Conservation (phyloP, 2,113 vertebrate species). For the Bagarius yarrelli region DNA sequence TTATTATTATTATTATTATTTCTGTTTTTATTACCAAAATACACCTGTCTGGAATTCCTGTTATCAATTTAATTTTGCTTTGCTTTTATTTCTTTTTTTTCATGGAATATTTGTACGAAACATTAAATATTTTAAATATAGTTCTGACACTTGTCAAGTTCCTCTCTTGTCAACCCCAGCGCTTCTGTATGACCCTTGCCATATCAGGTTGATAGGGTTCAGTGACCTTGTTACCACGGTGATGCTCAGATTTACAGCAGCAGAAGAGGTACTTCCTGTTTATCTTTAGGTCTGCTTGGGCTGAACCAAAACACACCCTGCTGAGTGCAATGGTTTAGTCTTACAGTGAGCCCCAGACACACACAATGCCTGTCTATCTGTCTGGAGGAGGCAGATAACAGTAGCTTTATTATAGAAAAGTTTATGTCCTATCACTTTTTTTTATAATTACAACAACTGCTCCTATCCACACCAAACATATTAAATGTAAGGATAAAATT, state of each 20-base stretch:
- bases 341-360: slow-evolving; percentile 30
- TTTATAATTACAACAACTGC: background rate
- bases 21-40: no score
- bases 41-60: no score
- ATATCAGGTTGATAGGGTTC: slow-evolving; percentile 40
- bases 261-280: slow-evolving; percentile 41
- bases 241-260: slow-evolving; percentile 42
- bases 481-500: background rate
- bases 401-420: slow-evolving; percentile 13
- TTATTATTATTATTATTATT: no score
- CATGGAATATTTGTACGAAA: no score
- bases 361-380: background rate
- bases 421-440: background rate
- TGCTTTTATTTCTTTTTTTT: no score
- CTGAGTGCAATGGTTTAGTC: slow-evolving; percentile 44
- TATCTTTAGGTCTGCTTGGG: slow-evolving; percentile 44
- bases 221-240: slow-evolving; percentile 27
- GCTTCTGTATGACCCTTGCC: slow-evolving; percentile 28
- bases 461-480: background rate
- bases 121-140: no score
- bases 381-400: slow-evolving; percentile 26
- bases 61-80: no score
- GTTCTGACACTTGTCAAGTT: slow-evolving; percentile 26
- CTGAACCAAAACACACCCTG: slow-evolving; percentile 47
- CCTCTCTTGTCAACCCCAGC: background rate